Evolutionary conservation across 2,797 vertebrate genomes (phyloP).

Genomic region (Anguilla anguilla): DNA sequence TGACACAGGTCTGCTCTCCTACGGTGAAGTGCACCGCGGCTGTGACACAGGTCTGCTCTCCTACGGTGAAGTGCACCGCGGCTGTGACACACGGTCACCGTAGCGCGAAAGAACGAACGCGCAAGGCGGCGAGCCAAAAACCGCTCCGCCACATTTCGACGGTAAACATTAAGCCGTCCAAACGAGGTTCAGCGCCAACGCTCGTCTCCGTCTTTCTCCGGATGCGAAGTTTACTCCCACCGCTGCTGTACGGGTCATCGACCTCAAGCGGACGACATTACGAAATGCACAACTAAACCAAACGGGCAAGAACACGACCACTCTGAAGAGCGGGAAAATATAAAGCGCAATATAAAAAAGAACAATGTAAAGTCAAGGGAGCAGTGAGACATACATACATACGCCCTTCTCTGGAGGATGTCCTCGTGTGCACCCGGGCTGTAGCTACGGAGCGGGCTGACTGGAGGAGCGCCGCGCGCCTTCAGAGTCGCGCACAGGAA

Average conservation of each 20-base stretch:
- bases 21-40: too few species aligned
- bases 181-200: neutral
- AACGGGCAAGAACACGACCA: neutral
- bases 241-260: neutral
- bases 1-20: too few species aligned
- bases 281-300: neutral
- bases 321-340: neutral
- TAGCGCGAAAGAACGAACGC: neutral
- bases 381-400: neutral
- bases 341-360: too few species aligned
- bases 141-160: neutral
- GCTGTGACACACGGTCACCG: neutral
- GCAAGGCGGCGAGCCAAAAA: neutral
- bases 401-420: neutral
- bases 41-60: neutral
- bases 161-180: neutral
- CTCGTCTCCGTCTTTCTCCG: neutral
- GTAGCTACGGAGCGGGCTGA: neutral
- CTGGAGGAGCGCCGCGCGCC: constrained; percentile 40
- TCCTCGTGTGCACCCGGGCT: neutral
- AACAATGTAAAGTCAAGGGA: neutral
- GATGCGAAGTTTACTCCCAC: neutral
- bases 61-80: neutral
- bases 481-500: constrained; percentile 47
- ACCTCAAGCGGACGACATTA: neutral